phyloP scores from a whole-genome alignment of 2,113 vertebrate genomes.

The Notarius quadriscutis region DNA sequence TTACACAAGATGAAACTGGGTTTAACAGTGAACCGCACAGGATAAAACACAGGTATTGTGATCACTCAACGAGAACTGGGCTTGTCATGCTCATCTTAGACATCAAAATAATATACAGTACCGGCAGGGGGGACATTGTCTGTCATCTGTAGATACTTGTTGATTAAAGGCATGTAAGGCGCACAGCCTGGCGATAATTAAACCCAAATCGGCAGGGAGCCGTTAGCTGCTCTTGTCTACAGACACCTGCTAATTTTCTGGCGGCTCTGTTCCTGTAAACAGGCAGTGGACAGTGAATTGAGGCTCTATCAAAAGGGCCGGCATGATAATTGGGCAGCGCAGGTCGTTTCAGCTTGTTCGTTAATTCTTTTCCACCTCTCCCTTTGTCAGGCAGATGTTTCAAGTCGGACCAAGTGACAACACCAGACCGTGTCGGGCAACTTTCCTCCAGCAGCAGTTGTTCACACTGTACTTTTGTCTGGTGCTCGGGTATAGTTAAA shows the following conservation, averaged over 20 bases:
- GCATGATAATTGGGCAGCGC: conserved; percentile 70
- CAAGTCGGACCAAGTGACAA: conserved; percentile 72
- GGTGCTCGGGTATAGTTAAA: conserved; percentile 47
- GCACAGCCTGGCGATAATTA: conserved; percentile 34
- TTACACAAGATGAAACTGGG: conserved; percentile 46
- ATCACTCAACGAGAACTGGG: conserved; percentile 34
- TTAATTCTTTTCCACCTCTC: conserved; percentile 49
- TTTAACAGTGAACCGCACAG: conserved; percentile 39
- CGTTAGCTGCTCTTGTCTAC: conserved; percentile 62
- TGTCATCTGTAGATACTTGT: conserved; percentile 21
- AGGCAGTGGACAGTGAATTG: conserved; percentile 47
- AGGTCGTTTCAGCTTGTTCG: conserved; percentile 63
- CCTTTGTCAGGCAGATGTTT: conserved; percentile 65
- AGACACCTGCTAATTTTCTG: conserved; percentile 77
- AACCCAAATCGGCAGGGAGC: conserved; percentile 57
- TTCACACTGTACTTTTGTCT: conserved; percentile 64
- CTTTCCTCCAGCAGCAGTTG: conserved; percentile 65
- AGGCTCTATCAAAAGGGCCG: conserved; percentile 55
- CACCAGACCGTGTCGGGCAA: conserved; percentile 63
- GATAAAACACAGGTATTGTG: conserved; percentile 45
- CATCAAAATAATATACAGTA: conserved; percentile 38
- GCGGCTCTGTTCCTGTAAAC: conserved; percentile 62
- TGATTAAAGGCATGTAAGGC: conserved; percentile 42
- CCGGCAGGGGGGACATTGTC: neutral
- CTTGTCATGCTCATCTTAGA: conserved; percentile 42